Evolutionary conservation across 2,888 invertebrate species (phyloP).

Genomic region (Synergus japonicus): DNA sequence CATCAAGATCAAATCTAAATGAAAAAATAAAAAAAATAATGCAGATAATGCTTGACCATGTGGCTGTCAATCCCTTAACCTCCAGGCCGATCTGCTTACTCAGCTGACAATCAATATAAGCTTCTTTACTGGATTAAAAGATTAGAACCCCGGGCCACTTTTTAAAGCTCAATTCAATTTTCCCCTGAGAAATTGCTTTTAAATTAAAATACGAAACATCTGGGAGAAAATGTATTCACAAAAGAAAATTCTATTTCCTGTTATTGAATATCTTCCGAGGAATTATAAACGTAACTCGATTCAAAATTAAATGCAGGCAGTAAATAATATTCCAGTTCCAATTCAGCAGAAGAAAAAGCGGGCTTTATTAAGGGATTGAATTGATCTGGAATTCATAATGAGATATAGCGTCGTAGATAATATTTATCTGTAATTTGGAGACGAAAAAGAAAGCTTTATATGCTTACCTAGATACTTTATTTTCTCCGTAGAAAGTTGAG

Average conservation of each 20-base stretch:
- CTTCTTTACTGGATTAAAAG: conserved; percentile 59
- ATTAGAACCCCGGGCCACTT: not conserved
- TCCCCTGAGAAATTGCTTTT: not conserved
- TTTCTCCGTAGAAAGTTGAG: no score
- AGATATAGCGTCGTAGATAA: not conserved
- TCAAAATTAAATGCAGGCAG: not conserved
- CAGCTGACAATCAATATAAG: conserved; percentile 66
- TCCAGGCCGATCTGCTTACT: not conserved
- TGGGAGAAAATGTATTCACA: not conserved
- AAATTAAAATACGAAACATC: not conserved
- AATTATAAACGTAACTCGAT: not conserved
- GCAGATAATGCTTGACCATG: not conserved
- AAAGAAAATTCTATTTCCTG: not conserved
- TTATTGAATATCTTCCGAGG: not conserved
- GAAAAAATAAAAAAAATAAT: not conserved
- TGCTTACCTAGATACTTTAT: no score
- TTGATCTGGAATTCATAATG: not conserved
- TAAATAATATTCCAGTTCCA: not conserved
- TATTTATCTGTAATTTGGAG: not conserved
- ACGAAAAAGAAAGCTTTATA: no score
- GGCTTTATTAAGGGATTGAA: not conserved
- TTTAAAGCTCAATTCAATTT: not conserved
- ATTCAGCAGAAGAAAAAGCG: not conserved
- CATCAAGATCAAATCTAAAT: not conserved
- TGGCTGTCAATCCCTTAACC: not conserved